Evolutionary conservation across 1,140 invertebrate genomes (phyloP).

Genomic region (Pseudomyrmex flavicornis): DNA sequence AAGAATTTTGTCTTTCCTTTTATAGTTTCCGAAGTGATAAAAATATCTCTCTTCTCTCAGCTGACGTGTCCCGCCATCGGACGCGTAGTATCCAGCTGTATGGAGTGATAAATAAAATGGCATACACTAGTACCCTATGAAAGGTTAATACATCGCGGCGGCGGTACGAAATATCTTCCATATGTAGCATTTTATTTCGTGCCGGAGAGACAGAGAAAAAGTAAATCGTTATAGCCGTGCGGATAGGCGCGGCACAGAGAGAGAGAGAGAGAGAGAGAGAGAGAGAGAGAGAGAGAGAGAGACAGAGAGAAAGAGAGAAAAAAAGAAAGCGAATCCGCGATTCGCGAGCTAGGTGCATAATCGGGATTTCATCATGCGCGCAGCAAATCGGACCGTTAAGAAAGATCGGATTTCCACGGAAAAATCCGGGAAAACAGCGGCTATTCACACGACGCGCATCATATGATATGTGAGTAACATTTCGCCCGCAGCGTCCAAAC

Average conservation of each 20-base stretch:
- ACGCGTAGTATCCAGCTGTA: slow-evolving; percentile 30
- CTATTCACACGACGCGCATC: slow-evolving; percentile 2
- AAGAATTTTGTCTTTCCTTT: not conserved
- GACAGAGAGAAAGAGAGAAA: not conserved
- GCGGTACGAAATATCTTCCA: slow-evolving; percentile 6
- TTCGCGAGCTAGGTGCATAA: not conserved
- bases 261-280: not conserved
- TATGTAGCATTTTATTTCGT: not conserved
- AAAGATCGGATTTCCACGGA: slow-evolving; percentile 36
- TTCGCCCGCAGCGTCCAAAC: slow-evolving; percentile 33
- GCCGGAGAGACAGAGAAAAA: not conserved
- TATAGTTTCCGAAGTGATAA: slow-evolving; percentile 20
- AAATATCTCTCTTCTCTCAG: slow-evolving; percentile 41
- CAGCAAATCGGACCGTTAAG: slow-evolving; percentile 38
- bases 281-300: no score
- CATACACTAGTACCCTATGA: slow-evolving; percentile 34
- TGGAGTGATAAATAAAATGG: slow-evolving; percentile 51
- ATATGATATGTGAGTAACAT: slow-evolving; percentile 38
- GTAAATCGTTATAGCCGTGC: slow-evolving; percentile 8
- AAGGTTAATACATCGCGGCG: slow-evolving; percentile 38
- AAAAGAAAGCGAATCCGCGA: not conserved
- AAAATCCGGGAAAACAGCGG: slow-evolving; percentile 4
- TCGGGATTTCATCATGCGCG: not conserved
- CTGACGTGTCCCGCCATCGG: slow-evolving; percentile 33
- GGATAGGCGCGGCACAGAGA: no score